Evolutionary conservation across 2,797 vertebrate species (phyloP), one percentile per base, ranked within the genome.

Genomic region (Coracias cyanogaster): DNA sequence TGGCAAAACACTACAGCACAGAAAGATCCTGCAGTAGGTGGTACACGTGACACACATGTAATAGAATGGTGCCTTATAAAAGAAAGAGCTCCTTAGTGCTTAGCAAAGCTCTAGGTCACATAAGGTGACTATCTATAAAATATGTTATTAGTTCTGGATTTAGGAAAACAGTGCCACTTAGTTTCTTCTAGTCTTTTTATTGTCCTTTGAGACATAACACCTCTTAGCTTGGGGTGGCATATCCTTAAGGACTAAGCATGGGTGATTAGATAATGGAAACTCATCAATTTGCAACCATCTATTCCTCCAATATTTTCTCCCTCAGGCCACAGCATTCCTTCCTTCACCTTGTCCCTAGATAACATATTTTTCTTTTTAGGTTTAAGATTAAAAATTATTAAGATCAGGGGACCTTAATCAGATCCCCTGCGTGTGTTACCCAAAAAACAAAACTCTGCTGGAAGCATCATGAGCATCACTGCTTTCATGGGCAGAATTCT

Each of bases 291-390:
- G 57, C 37, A 73, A 24, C 6, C 20, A 65, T 21, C 43, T 73
- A 55, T 74, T 92, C 26, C 57, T 78, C 21, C 3, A 4, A 43
- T 16, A 66, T 85, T 64, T 86, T 67, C 19, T 60, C 48, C 55
- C 64, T 71, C 48, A 51, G 83, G 64, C 65, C 83, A 89, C 66
- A 86, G 55, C 49, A 82, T 89, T 85, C 22, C 48, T 88, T 55
- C 33, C 46, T 76, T 83, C 66, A 78, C 43, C 62, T 93, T 54
- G 45, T 62, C 7, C 48, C 6, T 35, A 76, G 3, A 49, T 37
- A 84, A 82, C 21, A 65, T 26, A 49, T 54, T 82, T 94, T 88
- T 94, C 71, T 61, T 76, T 41, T 54, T 28, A 15, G 24, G 15
- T 54, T 86, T 72, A 85, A 58, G 89, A 91, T 61, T 10, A 65